These are phyloP conservation scores for Solen grandis DNA, from an alignment of 1,140 invertebrate genomes.

Conservation along the genomic window DNA sequence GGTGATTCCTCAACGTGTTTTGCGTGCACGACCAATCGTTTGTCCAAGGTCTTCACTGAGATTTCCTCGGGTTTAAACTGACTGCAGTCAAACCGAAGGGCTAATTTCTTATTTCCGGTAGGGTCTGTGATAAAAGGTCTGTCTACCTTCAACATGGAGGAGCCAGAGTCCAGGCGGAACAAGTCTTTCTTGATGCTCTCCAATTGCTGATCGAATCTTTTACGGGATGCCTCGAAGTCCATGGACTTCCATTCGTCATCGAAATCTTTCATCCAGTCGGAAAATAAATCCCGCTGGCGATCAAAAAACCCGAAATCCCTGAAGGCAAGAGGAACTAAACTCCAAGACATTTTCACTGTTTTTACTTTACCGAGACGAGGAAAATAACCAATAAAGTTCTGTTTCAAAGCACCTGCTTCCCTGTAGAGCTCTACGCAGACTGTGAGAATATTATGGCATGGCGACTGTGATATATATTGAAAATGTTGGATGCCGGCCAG, in stretches of 20 bases:
- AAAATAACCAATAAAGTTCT: too few relatives aligned
- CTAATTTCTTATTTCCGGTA: conserved; percentile 72
- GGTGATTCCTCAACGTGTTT: conserved; percentile 74
- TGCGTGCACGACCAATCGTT: conserved; percentile 71
- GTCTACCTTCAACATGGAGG: conserved; percentile 69
- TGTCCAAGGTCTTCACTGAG: conserved; percentile 75
- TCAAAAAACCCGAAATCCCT: conserved; percentile 77
- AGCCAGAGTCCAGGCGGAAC: conserved; percentile 65
- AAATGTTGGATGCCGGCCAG: too few relatives aligned
- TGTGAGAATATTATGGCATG: too few relatives aligned
- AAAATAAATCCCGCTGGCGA: conserved; percentile 71
- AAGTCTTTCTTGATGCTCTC: conserved; percentile 69
- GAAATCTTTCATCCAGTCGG: conserved; percentile 59
- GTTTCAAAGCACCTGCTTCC: too few relatives aligned
- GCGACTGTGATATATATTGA: too few relatives aligned
- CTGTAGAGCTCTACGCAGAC: too few relatives aligned
- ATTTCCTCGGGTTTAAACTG: conserved; percentile 79
- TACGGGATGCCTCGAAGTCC: conserved; percentile 57
- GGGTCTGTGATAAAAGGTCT: conserved; percentile 70
- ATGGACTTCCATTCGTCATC: conserved; percentile 65
- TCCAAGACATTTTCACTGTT: conserved; percentile 58
- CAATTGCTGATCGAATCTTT: conserved; percentile 70
- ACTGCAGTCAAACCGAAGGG: conserved; percentile 75
- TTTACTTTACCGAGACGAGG: too few relatives aligned
- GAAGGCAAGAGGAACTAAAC: conserved; percentile 65